Percentiles rank a stretch among this genome's conserved stretches.
phyloP scores from a whole-genome alignment of 2,888 invertebrate genomes.

The Lymantria monacha region DNA sequence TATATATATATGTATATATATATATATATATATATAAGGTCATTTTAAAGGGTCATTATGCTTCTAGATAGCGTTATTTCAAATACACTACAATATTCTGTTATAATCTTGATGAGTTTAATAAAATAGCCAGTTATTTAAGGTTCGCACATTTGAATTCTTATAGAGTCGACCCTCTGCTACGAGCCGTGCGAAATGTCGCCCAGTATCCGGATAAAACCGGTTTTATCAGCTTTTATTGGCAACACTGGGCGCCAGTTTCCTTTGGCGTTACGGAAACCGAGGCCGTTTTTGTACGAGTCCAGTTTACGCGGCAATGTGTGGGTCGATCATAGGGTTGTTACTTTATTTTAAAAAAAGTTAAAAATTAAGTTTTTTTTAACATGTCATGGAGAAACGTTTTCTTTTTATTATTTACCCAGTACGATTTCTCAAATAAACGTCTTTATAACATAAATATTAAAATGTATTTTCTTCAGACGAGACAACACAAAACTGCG shows the following conservation, averaged over 20 bases:
- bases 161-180: conserved; percentile 19
- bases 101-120: neutral
- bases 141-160: conserved; percentile 2
- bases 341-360: neutral
- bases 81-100: neutral
- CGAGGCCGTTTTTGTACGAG: conserved; percentile 33
- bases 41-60: too few species aligned
- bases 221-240: conserved; percentile 41
- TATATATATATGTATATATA: too few species aligned
- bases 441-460: too few species aligned
- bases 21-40: too few species aligned
- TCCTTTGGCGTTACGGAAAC: conserved; percentile 33
- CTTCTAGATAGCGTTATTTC: too few species aligned
- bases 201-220: conserved; percentile 21
- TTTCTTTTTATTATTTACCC: neutral
- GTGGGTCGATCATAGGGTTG: conserved; percentile 5
- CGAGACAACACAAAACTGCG: too few species aligned
- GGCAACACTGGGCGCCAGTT: conserved; percentile 30
- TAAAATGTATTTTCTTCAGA: too few species aligned
- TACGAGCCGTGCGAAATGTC: conserved; percentile 25
- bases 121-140: conserved; percentile 1
- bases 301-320: conserved; percentile 19
- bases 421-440: too few species aligned
- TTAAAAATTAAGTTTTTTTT: neutral
- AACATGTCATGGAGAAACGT: neutral